phyloP scores from a whole-genome alignment of 2,888 invertebrate species.

The Blastobasis adustella region DNA sequence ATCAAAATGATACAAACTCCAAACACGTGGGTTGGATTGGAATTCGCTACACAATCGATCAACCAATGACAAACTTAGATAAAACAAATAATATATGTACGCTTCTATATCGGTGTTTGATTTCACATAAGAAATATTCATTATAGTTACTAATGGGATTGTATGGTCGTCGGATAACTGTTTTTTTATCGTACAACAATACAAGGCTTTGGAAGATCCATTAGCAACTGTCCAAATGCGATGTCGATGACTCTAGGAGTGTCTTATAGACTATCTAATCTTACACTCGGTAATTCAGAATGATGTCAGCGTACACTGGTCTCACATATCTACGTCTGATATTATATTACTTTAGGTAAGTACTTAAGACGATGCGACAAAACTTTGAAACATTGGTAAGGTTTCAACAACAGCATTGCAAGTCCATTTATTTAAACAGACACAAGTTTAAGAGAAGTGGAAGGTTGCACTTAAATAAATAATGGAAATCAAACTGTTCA shows the following conservation, averaged over 20 bases:
- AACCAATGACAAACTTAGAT: conserved; percentile 33
- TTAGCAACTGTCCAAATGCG: conserved; percentile 39
- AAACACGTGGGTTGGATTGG: neutral
- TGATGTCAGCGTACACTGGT: too few relatives aligned
- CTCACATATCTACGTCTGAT: too few relatives aligned
- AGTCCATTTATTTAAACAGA: too few relatives aligned
- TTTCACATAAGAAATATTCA: conserved; percentile 42
- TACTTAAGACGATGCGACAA: too few relatives aligned
- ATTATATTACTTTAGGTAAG: too few relatives aligned
- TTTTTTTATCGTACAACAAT: conserved; percentile 24
- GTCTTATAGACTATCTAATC: conserved; percentile 22
- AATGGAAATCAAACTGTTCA: neutral
- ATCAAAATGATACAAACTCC: too few relatives aligned
- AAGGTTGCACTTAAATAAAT: too few relatives aligned
- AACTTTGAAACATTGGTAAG: too few relatives aligned
- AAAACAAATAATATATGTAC: conserved; percentile 2
- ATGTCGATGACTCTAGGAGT: conserved; percentile 36
- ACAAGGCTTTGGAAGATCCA: conserved; percentile 29
- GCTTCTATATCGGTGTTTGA: conserved; percentile 23
- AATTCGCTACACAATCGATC: conserved; percentile 23
- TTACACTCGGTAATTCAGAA: too few relatives aligned
- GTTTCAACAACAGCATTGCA: too few relatives aligned
- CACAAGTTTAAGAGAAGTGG: too few relatives aligned
- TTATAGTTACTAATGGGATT: conserved; percentile 40
- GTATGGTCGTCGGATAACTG: conserved; percentile 33